These are phyloP conservation scores for Chrysopa pallens DNA, from an alignment of 1,140 invertebrate genomes.

Conservation along the genomic window DNA sequence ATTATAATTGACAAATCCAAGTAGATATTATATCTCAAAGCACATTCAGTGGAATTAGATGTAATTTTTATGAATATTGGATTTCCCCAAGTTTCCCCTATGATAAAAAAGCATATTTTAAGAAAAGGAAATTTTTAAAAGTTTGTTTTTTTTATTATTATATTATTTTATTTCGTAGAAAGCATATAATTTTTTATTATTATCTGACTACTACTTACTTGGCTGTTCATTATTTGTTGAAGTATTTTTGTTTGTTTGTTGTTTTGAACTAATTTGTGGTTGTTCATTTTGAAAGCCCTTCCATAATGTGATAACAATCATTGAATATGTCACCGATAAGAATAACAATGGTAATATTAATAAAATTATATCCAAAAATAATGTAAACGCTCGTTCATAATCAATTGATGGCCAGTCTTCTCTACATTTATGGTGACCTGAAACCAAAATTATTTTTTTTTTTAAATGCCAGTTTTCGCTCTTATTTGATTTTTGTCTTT, in stretches of 20 bases:
- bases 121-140: no score
- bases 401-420: slow-evolving; percentile 39
- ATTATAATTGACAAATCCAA: no score
- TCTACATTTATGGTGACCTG: slow-evolving; percentile 39
- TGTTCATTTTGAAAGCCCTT: slow-evolving; percentile 36
- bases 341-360: slow-evolving; percentile 50
- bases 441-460: no score
- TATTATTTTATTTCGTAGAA: background rate
- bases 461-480: no score
- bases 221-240: slow-evolving; percentile 9
- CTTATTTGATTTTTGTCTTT: no score
- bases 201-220: slow-evolving; percentile 6
- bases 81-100: no score
- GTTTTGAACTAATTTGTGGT: background rate
- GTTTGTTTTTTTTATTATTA: no score
- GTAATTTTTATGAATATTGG: no score
- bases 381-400: slow-evolving; percentile 44
- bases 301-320: slow-evolving; percentile 34
- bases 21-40: no score
- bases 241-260: background rate
- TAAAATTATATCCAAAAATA: slow-evolving; percentile 46
- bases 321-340: slow-evolving; percentile 49
- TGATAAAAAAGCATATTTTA: no score
- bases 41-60: no score
- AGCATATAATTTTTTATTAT: background rate